These are phyloP conservation scores for Muscicapa striata DNA, from an alignment of 2,797 vertebrate species.

Conservation along the genomic window DNA sequence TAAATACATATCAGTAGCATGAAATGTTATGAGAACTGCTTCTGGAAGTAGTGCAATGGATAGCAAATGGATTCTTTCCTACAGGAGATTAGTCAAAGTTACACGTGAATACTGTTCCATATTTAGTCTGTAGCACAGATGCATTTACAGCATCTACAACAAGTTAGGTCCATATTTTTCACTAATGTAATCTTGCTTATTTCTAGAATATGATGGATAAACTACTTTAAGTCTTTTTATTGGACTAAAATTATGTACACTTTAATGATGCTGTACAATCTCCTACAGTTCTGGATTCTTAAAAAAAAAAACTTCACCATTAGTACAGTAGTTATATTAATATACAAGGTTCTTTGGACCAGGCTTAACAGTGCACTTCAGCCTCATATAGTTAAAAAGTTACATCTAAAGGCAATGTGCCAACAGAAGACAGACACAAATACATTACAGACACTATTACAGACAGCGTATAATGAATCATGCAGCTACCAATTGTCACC, in stretches of 20 bases:
- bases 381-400: not conserved
- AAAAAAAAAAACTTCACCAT: not conserved
- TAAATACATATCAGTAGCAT: not conserved
- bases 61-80: not conserved
- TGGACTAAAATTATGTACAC: not conserved
- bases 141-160: not conserved
- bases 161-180: not conserved
- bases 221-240: not conserved
- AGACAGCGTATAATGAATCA: not conserved
- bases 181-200: not conserved
- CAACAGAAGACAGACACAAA: not conserved
- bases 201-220: not conserved
- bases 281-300: not conserved
- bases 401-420: not conserved
- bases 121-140: not conserved
- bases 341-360: not conserved
- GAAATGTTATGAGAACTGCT: not conserved
- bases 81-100: not conserved
- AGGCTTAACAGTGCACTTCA: not conserved
- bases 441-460: not conserved
- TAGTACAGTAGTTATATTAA: not conserved
- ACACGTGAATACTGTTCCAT: not conserved
- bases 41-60: not conserved
- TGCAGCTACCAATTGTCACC: not conserved
- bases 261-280: not conserved